Conservation (phyloP, 2,888 invertebrate genomes). For the Ptychoptera albimana region DNA sequence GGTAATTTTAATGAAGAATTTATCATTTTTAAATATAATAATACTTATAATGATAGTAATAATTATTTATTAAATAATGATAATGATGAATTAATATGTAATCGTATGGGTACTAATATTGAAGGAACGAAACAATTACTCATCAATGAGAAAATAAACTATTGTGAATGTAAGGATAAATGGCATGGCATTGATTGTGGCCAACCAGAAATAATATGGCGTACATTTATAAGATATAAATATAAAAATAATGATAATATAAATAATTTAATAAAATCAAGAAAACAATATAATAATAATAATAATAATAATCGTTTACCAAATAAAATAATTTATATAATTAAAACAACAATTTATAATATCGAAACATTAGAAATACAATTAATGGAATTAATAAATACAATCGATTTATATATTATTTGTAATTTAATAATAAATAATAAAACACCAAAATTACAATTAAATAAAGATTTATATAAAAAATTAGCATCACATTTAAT, state of each 20-base stretch:
- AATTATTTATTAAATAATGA: background rate
- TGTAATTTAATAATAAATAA: slow-evolving; percentile 17
- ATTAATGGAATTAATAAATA: slow-evolving; percentile 39
- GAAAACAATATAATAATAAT: slow-evolving; percentile 6
- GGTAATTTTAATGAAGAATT: slow-evolving; percentile 3
- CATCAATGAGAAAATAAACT: slow-evolving; percentile 8
- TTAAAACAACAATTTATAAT: slow-evolving; percentile 35
- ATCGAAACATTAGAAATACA: slow-evolving; percentile 41
- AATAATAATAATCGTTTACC: slow-evolving; percentile 21
- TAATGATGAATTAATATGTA: slow-evolving; percentile 8
- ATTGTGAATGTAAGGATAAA: slow-evolving; percentile 39
- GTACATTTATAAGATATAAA: slow-evolving; percentile 41
- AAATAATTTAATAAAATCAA: slow-evolving; percentile 7
- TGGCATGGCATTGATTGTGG: slow-evolving; percentile 51
- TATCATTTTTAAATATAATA: background rate
- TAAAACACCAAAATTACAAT: background rate
- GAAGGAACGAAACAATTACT: background rate
- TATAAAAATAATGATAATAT: slow-evolving; percentile 11
- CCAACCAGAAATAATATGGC: slow-evolving; percentile 49
- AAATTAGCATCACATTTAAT: too few relatives aligned
- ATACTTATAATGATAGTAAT: background rate
- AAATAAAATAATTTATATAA: slow-evolving; percentile 39
- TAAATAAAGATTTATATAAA: too few relatives aligned
- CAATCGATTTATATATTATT: slow-evolving; percentile 48
- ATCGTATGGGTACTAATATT: slow-evolving; percentile 8